These are phyloP conservation scores for Pseudococcus longispinus DNA, from an alignment of 2,888 invertebrate genomes.

Conservation along the genomic window DNA sequence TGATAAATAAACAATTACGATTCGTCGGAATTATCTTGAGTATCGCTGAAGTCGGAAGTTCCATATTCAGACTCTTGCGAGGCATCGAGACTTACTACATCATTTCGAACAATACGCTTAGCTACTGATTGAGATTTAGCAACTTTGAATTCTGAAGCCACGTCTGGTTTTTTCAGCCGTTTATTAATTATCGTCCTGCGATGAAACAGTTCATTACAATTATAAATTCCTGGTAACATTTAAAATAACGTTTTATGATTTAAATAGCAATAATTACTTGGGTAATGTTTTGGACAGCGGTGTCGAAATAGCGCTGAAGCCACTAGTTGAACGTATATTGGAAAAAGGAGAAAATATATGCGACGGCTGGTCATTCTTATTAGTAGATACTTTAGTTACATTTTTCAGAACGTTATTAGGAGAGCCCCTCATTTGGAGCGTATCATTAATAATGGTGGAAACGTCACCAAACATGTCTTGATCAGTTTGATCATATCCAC, in stretches of 20 bases:
- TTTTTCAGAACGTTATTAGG: constrained; percentile 14
- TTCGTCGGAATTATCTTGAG: neutral
- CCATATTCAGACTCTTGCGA: constrained; percentile 24
- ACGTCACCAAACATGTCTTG: constrained; percentile 35
- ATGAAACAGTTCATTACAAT: neutral
- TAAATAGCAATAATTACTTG: constrained; percentile 7
- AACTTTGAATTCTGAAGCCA: constrained; percentile 47
- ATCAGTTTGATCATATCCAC: constrained; percentile 39
- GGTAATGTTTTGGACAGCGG: constrained; percentile 21
- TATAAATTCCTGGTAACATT: neutral
- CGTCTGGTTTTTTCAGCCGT: constrained; percentile 48
- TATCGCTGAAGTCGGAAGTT: constrained; percentile 49
- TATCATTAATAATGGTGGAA: constrained; percentile 35
- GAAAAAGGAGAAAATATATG: constrained; percentile 41
- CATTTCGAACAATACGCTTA: neutral
- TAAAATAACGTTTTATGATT: neutral
- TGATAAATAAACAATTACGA: neutral
- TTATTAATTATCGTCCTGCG: constrained; percentile 16
- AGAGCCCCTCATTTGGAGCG: neutral
- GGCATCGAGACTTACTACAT: neutral
- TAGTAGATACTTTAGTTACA: neutral
- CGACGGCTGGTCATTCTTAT: neutral
- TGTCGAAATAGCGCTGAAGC: constrained; percentile 29
- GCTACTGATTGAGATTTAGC: neutral
- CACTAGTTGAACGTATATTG: constrained; percentile 30